A percentile compares a stretch with the other conserved stretches of the same genome.
These are phyloP conservation scores for Philereme vetulata DNA, from an alignment of 2,888 invertebrate species.

Conservation along the genomic window DNA sequence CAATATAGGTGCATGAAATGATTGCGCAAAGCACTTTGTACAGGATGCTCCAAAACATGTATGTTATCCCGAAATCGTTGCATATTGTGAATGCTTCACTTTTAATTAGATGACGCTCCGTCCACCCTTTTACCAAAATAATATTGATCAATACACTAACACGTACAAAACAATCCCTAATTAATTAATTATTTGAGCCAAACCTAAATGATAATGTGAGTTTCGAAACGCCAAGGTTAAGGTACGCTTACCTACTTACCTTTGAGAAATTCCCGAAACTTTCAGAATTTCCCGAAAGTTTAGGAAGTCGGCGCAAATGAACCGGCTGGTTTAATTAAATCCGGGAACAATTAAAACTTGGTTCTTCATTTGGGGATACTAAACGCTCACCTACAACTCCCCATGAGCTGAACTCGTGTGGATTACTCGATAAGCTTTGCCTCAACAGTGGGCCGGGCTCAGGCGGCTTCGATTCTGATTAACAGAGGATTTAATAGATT, in stretches of 20 bases:
- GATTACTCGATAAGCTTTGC: no score
- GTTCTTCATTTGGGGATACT: constrained; percentile 34
- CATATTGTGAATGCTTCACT: no score
- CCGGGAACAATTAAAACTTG: constrained; percentile 40
- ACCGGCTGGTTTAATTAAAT: constrained; percentile 40
- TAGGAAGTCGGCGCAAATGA: constrained; percentile 29
- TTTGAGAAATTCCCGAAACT: constrained; percentile 24
- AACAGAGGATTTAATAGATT: no score
- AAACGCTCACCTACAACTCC: constrained; percentile 6
- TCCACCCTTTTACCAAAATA: no score
- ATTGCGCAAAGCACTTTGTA: no score
- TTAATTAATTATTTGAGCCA: constrained; percentile 22
- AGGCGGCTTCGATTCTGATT: no score
- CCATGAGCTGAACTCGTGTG: background rate
- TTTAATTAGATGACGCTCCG: no score
- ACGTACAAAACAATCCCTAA: constrained; percentile 11
- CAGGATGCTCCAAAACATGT: no score
- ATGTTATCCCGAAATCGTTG: no score
- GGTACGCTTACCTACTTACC: constrained; percentile 22
- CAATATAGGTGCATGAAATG: no score
- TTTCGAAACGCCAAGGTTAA: constrained; percentile 6
- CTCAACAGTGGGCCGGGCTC: no score
- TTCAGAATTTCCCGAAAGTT: constrained; percentile 19
- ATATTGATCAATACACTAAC: background rate
- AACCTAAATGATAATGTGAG: constrained; percentile 28